Base-by-base conservation (phyloP, 1,140 invertebrate genomes). In the Drosophila chauvacae region DNA sequence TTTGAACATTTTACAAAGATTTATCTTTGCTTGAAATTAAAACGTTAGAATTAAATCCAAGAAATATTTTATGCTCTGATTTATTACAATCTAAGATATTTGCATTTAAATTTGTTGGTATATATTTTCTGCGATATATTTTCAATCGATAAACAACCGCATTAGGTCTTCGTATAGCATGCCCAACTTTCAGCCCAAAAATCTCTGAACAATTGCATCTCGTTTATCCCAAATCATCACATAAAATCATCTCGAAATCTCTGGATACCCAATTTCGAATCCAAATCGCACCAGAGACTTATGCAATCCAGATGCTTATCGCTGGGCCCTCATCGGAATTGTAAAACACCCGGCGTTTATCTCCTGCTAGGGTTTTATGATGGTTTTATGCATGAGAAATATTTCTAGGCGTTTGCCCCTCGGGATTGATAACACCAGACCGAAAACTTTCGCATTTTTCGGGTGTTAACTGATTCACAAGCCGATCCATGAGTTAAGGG, bases 371-470 rank as follows among this genome's bases (percentile, higher is more conserved):
- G 42, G 44, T 28, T 75, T 64, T 66, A 78, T 65, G 71, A 45
- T 55, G 35, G 30, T 42, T 81, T 77, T 77, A 81, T 81, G 79
- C 41, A 72, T 77, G 61, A 59, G 79, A 81, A 72, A 70, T 56
- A 60, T 77, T 65, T 65, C 55, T 11, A 26, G 20, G 13, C 6
- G 20, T 41, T 45, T 41, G 28, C 33, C 33, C 9, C 18, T 61
- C 28, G 35, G 48, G 33, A 50, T 57, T 71, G 66, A 63, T 77
- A 81, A 81, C 70, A 53, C 33, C 71, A 47, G 28, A 50, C 47
- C 23, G 26, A 33, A 77, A 81, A 81, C 79, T 81, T 81, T 81
- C 79, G 79, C 79, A 81, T 81, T 77, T 81, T n/a, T 69, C 18
- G 35, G 48, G 14, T 74, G 68, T 62, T 66, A 65, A 61, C 57